A percentile compares a stretch with the other conserved stretches of the same genome.
These are phyloP conservation scores for Patella ulyssiponensis DNA, from an alignment of 2,888 invertebrate species.

Conservation along the genomic window DNA sequence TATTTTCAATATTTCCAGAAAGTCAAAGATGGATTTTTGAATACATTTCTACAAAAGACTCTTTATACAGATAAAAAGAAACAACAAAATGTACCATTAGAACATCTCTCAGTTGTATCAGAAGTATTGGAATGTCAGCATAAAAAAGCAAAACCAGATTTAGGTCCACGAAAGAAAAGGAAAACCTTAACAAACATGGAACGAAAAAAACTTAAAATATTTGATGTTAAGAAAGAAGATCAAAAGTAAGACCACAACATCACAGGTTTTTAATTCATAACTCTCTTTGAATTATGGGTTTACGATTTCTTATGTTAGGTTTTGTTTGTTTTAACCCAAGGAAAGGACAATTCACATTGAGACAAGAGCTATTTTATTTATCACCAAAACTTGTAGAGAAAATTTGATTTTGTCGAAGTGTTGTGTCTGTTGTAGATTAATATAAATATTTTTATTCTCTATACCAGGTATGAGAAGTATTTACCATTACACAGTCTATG, in stretches of 20 bases:
- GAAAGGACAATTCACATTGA: too few relatives aligned
- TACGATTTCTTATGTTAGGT: too few relatives aligned
- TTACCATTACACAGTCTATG: slow-evolving; percentile 63
- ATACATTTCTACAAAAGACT: slow-evolving; percentile 39
- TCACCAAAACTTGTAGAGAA: too few relatives aligned
- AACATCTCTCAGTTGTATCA: neutral
- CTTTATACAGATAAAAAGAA: slow-evolving; percentile 29
- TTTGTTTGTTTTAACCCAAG: too few relatives aligned
- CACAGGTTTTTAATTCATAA: too few relatives aligned
- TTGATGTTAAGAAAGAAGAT: slow-evolving; percentile 46
- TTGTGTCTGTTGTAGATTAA: too few relatives aligned
- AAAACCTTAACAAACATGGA: slow-evolving; percentile 46
- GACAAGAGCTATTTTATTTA: too few relatives aligned
- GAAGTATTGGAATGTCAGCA: neutral
- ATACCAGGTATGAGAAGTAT: slow-evolving; percentile 59
- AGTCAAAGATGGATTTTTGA: slow-evolving; percentile 39
- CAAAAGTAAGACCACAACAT: slow-evolving; percentile 40
- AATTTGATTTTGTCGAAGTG: too few relatives aligned
- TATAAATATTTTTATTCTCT: slow-evolving; percentile 19
- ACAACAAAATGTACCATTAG: slow-evolving; percentile 23
- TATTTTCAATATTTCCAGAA: slow-evolving; percentile 19
- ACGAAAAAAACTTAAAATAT: slow-evolving; percentile 46
- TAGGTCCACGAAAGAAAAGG: slow-evolving; percentile 29
- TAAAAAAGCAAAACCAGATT: neutral
- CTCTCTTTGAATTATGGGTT: too few relatives aligned